Evolutionary conservation across 2,888 invertebrate species (phyloP), one percentile per base, ranked within the genome.

Genomic region (Cheilosia pagana): DNA sequence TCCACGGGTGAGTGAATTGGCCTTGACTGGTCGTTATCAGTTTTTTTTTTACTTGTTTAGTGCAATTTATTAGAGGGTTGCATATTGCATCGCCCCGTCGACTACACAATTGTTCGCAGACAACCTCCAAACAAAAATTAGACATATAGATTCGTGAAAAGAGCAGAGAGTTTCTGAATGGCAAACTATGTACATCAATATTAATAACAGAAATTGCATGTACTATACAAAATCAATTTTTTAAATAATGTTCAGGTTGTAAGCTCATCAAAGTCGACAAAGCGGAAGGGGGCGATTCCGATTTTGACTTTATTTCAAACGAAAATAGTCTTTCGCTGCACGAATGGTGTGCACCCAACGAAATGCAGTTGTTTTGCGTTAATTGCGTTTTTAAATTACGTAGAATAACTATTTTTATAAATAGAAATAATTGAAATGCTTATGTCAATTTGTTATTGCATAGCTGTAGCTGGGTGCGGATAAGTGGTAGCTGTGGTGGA

Each of bases 21-120:
- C 88, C 88, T 88, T 88, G 88, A 88, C 87, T 87, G 86, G 85
- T 88, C 81, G 85, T 88, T 88, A 88, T 88, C 88, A 88, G 45
- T 50, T 74, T 55, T 74, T 63, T 74, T 82, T 48, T 60, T 59
- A 21, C 16, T 68, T 23, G 43, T 62, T 67, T 55, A 77, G 60
- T 77, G 74, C 74, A 70, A 70, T 53, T 59, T 70, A 31, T 60
- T 63, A 48, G 74, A 41, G 82, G 82, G 81, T 81, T 75, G 75
- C 62, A 67, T 16, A 50, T 39, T 72, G 52, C 60, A 74, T 14
- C 70, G 45, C 62, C 2, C 45, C 21, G 39, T 57, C 48, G 63
- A 28, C 28, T 53, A 50, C 28, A 57, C 65, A 50, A 23, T 70
- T 81, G 31, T 28, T 41, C 45, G 60, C 63, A 74, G 83, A 63